A percentile compares a stretch with the other conserved stretches of the same genome.
These are phyloP conservation scores for Cylindroiulus punctatus DNA, from an alignment of 2,888 invertebrate species.

Conservation along the genomic window DNA sequence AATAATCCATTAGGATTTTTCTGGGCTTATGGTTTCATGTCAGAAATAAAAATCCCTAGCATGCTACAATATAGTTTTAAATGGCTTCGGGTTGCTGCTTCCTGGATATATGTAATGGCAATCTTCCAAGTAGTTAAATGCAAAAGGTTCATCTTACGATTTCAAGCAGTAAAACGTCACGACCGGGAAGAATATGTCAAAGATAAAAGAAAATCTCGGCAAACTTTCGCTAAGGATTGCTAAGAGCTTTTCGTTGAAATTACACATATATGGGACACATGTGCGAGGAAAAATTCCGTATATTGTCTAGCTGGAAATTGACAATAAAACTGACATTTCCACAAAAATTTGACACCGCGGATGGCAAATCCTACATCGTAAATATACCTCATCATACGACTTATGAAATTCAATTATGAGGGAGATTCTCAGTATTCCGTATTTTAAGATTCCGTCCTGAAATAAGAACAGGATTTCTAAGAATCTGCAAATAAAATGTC, in stretches of 20 bases:
- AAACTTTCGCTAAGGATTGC: neutral
- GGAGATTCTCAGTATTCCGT: neutral
- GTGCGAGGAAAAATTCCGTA: neutral
- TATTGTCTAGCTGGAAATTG: neutral
- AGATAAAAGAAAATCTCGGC: slow-evolving; percentile 28
- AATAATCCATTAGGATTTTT: neutral
- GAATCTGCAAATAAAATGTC: neutral
- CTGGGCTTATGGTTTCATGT: slow-evolving; percentile 28
- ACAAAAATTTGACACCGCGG: neutral
- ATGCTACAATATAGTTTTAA: slow-evolving; percentile 31
- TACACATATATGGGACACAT: neutral
- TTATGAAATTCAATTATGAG: neutral
- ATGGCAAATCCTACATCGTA: neutral
- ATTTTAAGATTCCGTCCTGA: neutral
- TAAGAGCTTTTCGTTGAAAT: neutral
- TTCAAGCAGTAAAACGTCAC: slow-evolving; percentile 14
- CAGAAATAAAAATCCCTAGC: slow-evolving; percentile 15
- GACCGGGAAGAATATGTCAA: slow-evolving; percentile 19
- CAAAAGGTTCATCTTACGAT: neutral
- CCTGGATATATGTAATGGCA: slow-evolving; percentile 24
- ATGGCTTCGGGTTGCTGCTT: slow-evolving; percentile 24
- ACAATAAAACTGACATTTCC: neutral
- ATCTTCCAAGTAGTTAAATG: slow-evolving; percentile 38
- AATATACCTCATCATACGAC: neutral
- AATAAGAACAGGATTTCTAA: neutral